Evolutionary conservation across 1,140 invertebrate species (phyloP), one percentile per base, ranked within the genome.

Genomic region (Lethrus apterus): DNA sequence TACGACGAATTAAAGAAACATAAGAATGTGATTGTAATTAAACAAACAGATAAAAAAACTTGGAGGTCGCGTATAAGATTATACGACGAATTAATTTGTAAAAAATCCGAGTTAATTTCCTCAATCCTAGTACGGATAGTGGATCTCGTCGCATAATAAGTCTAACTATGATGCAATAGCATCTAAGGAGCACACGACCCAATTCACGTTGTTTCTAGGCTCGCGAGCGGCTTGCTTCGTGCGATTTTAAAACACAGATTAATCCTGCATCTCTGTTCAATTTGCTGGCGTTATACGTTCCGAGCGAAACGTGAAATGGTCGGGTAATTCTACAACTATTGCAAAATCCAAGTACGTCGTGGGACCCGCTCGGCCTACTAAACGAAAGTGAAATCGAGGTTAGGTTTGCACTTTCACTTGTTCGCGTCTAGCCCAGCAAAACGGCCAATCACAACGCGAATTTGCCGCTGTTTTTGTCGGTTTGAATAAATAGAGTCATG

Each of bases 341-440:
- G 40, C 40, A 29, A 42, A 42, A 42, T 42, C 31, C 40, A 42
- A 42, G 44, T 44, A 55, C 55, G 58, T 63, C 61, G 59, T 65
- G 63, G 62, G 63, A 65, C 62, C 61, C 63, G 62, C 52, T 64
- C 64, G 64, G 60, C 64, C 64, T 66, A 66, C 62, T 63, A 66
- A 66, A 66, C 64, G 64, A 66, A 66, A 66, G 64, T 66, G 64
- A 66, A 66, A 66, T 66, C 64, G 64, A 66, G 64, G 64, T 63
- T 64, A 64, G 55, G 55, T 66, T 66, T 66, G 58, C 64, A 66
- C 64, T 66, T 66, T 66, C 64, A 66, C 64, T 66, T 64, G 64
- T 63, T 58, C 60, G 56, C 54, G 60, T 65, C 62, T 64, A 64
- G 57, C 57, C 60, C 56, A 55, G 57, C 58, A 42, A 52, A 55